Conservation (phyloP, 92 coral and sea anemone species). For the Umimayanthus chanpuru region DNA sequence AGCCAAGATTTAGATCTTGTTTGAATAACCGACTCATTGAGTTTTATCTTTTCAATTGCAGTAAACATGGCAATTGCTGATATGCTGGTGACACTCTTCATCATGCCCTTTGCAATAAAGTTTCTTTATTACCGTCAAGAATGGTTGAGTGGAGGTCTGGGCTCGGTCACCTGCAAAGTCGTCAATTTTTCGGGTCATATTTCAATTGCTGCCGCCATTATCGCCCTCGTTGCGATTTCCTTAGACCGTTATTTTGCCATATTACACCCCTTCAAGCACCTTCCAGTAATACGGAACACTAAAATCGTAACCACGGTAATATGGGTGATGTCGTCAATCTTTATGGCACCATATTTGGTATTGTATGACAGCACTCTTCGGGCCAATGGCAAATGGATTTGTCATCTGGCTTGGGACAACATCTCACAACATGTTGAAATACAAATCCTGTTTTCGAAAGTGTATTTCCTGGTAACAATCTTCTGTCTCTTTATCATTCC, state of each 20-base stretch:
- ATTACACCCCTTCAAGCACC: slow-evolving; percentile 75
- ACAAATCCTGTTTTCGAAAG: slow-evolving; percentile 67
- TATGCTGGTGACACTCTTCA: slow-evolving; percentile 70
- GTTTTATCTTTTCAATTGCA: background rate
- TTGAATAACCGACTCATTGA: too few relatives aligned
- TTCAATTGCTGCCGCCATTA: slow-evolving; percentile 78
- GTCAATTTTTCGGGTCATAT: slow-evolving; percentile 75
- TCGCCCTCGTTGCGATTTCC: slow-evolving; percentile 80
- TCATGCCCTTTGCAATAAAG: slow-evolving; percentile 82
- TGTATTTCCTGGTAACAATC: slow-evolving; percentile 66
- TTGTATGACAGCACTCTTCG: slow-evolving; percentile 64
- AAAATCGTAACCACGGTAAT: slow-evolving; percentile 72
- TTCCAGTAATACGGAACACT: slow-evolving; percentile 83
- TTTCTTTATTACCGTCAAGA: slow-evolving; percentile 63
- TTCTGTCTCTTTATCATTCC: slow-evolving; percentile 71
- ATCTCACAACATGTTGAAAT: slow-evolving; percentile 35
- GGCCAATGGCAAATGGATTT: slow-evolving; percentile 44
- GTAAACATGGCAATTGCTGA: slow-evolving; percentile 91
- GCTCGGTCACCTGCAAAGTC: slow-evolving; percentile 83
- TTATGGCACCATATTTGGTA: slow-evolving; percentile 70
- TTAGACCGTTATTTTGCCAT: slow-evolving; percentile 89
- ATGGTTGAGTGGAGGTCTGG: slow-evolving; percentile 79
- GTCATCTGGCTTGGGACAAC: slow-evolving; percentile 72
- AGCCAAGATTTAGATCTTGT: too few relatives aligned
- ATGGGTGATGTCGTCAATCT: slow-evolving; percentile 74